A percentile compares a stretch with the other conserved stretches of the same genome.
These are phyloP conservation scores for Nezara viridula DNA, from an alignment of 2,888 invertebrate genomes.

Conservation along the genomic window DNA sequence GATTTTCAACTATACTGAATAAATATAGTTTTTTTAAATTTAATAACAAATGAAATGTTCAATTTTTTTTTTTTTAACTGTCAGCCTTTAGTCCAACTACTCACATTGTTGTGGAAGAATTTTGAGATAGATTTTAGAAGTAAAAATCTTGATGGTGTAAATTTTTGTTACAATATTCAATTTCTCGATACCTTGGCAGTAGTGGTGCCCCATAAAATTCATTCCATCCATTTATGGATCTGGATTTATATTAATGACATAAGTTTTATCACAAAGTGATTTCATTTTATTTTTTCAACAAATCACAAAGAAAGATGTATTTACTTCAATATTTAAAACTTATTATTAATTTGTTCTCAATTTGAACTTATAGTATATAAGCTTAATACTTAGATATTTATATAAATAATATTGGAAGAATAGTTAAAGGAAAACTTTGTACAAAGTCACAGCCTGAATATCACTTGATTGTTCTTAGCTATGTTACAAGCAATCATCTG, in stretches of 20 bases:
- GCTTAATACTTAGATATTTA: neutral
- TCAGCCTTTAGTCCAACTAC: neutral
- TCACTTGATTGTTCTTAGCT: neutral
- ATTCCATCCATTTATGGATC: neutral
- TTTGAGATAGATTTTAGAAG: neutral
- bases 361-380: neutral
- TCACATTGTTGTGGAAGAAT: neutral
- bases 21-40: neutral
- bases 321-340: neutral
- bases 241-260: neutral
- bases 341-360: neutral
- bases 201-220: neutral
- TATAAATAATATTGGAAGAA: neutral
- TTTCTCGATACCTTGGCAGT: neutral
- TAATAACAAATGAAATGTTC: constrained; percentile 14
- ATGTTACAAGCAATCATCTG: neutral
- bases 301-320: neutral
- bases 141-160: neutral
- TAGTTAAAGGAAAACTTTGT: neutral
- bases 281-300: neutral
- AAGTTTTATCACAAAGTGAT: neutral
- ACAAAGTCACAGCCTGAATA: neutral
- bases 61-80: neutral
- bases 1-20: neutral
- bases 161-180: neutral